Evolutionary conservation across 2,797 vertebrate genomes (phyloP).

Genomic region (Enteromius radiatus): DNA sequence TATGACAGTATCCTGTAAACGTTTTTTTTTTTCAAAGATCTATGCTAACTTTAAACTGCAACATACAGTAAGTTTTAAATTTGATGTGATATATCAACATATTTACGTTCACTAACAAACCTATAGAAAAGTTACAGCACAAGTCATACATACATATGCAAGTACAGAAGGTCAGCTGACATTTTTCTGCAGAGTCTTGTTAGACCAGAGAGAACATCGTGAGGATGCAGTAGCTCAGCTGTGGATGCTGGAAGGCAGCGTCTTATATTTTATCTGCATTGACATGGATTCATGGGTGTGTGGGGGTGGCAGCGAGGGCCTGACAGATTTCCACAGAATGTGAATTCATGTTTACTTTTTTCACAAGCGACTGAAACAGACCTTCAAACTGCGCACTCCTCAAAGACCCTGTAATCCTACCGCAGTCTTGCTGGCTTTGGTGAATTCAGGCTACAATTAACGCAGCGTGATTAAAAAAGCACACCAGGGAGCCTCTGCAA

Average conservation of each 20-base stretch:
- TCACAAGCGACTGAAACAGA: not conserved
- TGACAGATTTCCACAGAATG: slow-evolving; percentile 33
- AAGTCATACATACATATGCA: not conserved
- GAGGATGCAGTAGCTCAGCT: slow-evolving; percentile 7
- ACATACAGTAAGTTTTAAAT: too few species aligned
- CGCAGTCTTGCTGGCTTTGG: slow-evolving; percentile 52
- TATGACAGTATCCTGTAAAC: too few species aligned
- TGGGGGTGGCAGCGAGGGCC: not conserved
- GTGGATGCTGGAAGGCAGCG: slow-evolving; percentile 24
- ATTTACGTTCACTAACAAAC: not conserved
- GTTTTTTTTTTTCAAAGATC: too few species aligned
- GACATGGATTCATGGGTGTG: slow-evolving; percentile 36
- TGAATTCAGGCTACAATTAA: slow-evolving; percentile 59
- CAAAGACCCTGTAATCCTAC: slow-evolving; percentile 60
- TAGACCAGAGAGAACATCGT: slow-evolving; percentile 9
- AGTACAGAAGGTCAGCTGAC: not conserved
- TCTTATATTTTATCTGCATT: slow-evolving; percentile 23
- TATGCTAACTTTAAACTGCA: too few species aligned
- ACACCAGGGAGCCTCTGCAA: slow-evolving; percentile 60
- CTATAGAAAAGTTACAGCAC: not conserved
- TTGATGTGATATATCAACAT: not conserved
- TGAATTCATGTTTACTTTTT: slow-evolving; percentile 29
- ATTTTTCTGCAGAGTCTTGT: not conserved
- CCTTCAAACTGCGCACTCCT: slow-evolving; percentile 21
- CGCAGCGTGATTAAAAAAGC: slow-evolving; percentile 71